These are phyloP conservation scores for Beris chalybata DNA, from an alignment of 2,888 invertebrate genomes.

Conservation along the genomic window DNA sequence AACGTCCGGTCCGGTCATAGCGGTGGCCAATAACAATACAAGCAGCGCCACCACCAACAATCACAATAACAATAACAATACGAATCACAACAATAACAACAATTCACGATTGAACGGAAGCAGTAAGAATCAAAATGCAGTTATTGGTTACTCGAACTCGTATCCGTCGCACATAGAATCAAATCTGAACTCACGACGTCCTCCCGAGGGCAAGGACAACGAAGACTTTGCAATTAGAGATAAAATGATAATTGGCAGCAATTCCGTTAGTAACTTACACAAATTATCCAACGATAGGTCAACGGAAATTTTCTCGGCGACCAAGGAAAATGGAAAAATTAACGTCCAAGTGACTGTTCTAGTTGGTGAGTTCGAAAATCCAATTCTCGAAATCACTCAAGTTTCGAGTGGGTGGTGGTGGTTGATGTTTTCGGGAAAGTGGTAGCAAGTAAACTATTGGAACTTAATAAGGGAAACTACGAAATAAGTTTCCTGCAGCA, in stretches of 20 bases:
- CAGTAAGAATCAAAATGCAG: slow-evolving; percentile 38
- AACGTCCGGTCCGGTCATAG: slow-evolving; percentile 9
- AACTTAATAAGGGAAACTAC: no score
- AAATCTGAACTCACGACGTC: slow-evolving; percentile 50
- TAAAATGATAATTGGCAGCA: slow-evolving; percentile 29
- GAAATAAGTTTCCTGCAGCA: no score
- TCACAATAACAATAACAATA: slow-evolving; percentile 31
- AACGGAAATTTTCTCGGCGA: slow-evolving; percentile 52
- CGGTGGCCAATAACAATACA: slow-evolving; percentile 30
- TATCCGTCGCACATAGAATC: slow-evolving; percentile 28
- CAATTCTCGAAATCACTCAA: no score
- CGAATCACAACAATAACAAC: slow-evolving; percentile 34
- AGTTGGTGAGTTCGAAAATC: slow-evolving; percentile 59
- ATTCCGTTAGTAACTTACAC: slow-evolving; percentile 33
- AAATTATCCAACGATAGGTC: slow-evolving; percentile 47
- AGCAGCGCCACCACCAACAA: slow-evolving; percentile 25
- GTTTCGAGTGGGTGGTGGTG: no score
- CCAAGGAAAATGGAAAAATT: slow-evolving; percentile 79
- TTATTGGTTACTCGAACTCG: slow-evolving; percentile 26
- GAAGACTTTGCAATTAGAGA: slow-evolving; percentile 66
- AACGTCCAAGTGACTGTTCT: slow-evolving; percentile 86
- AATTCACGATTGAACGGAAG: slow-evolving; percentile 43
- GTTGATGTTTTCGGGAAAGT: no score
- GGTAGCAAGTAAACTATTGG: no score
- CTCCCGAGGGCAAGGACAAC: slow-evolving; percentile 82